Evolutionary conservation across 2,797 vertebrate genomes (phyloP), one percentile per base, ranked within the genome.

Genomic region (Antennarius maculatus): DNA sequence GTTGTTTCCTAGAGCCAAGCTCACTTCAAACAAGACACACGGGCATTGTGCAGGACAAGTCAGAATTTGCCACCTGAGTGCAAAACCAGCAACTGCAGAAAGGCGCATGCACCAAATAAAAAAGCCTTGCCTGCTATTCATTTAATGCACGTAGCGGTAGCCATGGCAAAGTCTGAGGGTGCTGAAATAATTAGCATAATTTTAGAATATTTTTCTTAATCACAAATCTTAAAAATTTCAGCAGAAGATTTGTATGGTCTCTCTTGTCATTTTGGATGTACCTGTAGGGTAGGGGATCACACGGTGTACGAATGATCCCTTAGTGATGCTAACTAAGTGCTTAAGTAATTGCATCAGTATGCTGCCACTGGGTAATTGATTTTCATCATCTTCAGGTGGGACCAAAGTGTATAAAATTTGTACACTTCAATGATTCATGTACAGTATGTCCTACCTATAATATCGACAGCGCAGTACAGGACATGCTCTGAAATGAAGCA

Each of bases 1-100:
- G 89, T 92, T 92, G 89, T 90, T 90, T 92, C 89, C 81, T 89
- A 82, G 85, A 91, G 88, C 88, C 86, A 53, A 86, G 85, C 82
- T 83, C 79, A 86, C 88, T 86, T 92, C 89, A 90, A 89, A 92
- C 88, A 86, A 88, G 81, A 79, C 77, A 83, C 68, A 56, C 66
- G 42, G 63, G 82, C 48, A 27, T 88, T 89, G 57, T 77, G 71
- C 74, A 76, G 83, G 84, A 89, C 80, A 66, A 77, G 81, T 61
- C 71, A 78, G 80, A 62, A 47, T 83, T 76, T 48, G 82, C 85
- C 85, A 88, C 87, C 88, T 80, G 86, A 85, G 82, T 74, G 71
- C 84, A 77, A 71, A 61, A 59, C 60, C 54, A 60, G 14, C 56
- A 53, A 53, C 60, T 43, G 69, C 81, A 60, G 59, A 70, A 62